phyloP scores from a whole-genome alignment of 2,113 vertebrate genomes.

The Tachysurus fulvidraco region DNA sequence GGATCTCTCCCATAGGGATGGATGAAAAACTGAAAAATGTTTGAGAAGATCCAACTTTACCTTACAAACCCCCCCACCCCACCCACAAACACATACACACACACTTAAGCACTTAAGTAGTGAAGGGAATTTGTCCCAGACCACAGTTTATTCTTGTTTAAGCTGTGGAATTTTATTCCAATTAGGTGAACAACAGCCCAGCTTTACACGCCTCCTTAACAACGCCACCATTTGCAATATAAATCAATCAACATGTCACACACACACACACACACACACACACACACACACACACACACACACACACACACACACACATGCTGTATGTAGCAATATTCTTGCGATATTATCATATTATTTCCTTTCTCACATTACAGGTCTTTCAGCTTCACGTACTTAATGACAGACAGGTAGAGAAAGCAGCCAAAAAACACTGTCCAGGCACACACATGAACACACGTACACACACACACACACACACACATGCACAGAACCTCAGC shows the following conservation, averaged over 20 bases:
- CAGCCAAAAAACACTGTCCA: background rate
- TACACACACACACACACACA: conserved; percentile 11
- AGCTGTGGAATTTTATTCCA: background rate
- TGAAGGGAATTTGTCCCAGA: conserved; percentile 3
- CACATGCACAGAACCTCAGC: conserved; percentile 24
- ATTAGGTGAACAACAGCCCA: background rate
- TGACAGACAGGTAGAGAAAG: conserved; percentile 20
- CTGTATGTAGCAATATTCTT: background rate
- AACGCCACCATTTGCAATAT: background rate
- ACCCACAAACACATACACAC: background rate
- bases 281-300: background rate
- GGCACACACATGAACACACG: background rate
- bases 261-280: background rate
- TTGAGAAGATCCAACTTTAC: conserved; percentile 18
- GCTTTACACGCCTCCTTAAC: background rate
- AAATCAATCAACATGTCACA: background rate
- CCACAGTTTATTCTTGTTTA: background rate
- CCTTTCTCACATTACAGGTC: conserved; percentile 28
- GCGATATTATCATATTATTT: background rate
- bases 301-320: background rate
- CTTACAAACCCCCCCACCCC: background rate
- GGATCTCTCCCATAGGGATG: conserved; percentile 34
- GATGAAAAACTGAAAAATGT: background rate
- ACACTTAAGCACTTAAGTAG: background rate
- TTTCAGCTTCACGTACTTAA: conserved; percentile 20